Conservation (phyloP, 2,888 invertebrate genomes). For the Tinea pellionella region DNA sequence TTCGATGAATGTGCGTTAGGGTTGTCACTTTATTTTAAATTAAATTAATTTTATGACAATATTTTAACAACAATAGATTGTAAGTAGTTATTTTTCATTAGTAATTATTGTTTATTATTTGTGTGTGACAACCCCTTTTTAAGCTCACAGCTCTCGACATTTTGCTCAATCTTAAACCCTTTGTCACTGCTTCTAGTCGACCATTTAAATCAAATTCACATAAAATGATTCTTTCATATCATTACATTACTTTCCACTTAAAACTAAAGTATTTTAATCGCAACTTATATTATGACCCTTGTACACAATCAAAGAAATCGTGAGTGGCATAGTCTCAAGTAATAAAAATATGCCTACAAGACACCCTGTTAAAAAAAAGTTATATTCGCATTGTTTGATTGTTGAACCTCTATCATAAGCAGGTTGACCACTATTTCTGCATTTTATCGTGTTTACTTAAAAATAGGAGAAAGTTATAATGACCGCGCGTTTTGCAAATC, state of each 20-base stretch:
- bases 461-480: too few relatives aligned
- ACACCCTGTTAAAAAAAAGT: too few relatives aligned
- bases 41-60: neutral
- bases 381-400: too few relatives aligned
- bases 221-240: neutral
- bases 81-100: neutral
- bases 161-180: conserved; percentile 55
- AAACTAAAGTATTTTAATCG: too few relatives aligned
- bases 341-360: too few relatives aligned
- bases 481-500: too few relatives aligned
- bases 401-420: too few relatives aligned
- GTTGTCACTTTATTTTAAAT: neutral
- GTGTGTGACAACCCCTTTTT: conserved; percentile 43
- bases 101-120: neutral
- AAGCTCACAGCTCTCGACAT: conserved; percentile 64
- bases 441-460: too few relatives aligned
- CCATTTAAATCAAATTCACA: neutral
- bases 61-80: neutral
- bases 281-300: neutral
- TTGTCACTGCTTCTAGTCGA: conserved; percentile 51
- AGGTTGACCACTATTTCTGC: too few relatives aligned
- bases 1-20: too few relatives aligned
- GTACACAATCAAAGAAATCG: too few relatives aligned
- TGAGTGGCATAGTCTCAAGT: too few relatives aligned
- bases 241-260: conserved; percentile 1